Percentiles rank a stretch among this genome's conserved stretches.
Evolutionary conservation across 2,797 vertebrate genomes (phyloP).

Genomic region (Molossus molossus): DNA sequence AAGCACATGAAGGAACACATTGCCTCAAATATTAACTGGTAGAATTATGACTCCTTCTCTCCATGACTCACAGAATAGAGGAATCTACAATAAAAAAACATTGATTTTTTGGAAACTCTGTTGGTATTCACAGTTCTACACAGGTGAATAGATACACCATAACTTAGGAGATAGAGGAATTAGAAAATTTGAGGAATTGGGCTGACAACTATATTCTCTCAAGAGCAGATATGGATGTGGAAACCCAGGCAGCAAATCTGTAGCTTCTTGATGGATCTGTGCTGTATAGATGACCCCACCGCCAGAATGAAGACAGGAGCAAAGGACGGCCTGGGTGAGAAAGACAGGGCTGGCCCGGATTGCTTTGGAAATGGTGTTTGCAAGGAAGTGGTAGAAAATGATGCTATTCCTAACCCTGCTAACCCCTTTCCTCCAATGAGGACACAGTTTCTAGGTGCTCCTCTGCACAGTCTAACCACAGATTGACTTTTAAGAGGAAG

Average conservation of each 20-base stretch:
- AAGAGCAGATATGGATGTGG: not conserved
- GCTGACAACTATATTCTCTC: not conserved
- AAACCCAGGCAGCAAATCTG: not conserved
- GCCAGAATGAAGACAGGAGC: not conserved
- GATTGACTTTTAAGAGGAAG: not conserved
- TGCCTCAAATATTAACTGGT: constrained; percentile 16
- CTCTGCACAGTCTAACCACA: not conserved
- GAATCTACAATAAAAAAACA: constrained; percentile 34
- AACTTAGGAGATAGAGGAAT: not conserved
- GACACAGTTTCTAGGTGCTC: not conserved
- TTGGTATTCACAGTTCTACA: not conserved
- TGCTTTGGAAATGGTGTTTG: not conserved
- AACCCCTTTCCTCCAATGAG: not conserved
- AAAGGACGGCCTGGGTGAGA: not conserved
- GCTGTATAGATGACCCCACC: not conserved
- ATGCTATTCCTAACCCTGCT: not conserved
- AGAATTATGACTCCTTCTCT: not conserved
- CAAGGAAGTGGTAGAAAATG: not conserved
- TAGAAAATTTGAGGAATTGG: constrained; percentile 12
- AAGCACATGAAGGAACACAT: not conserved
- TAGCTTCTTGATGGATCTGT: not conserved
- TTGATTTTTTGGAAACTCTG: not conserved
- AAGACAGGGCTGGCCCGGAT: not conserved
- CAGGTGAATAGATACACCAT: not conserved
- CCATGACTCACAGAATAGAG: not conserved